phyloP scores from a whole-genome alignment of 35 echinoderm and acorn worm genomes.

The Antedon bifida region DNA sequence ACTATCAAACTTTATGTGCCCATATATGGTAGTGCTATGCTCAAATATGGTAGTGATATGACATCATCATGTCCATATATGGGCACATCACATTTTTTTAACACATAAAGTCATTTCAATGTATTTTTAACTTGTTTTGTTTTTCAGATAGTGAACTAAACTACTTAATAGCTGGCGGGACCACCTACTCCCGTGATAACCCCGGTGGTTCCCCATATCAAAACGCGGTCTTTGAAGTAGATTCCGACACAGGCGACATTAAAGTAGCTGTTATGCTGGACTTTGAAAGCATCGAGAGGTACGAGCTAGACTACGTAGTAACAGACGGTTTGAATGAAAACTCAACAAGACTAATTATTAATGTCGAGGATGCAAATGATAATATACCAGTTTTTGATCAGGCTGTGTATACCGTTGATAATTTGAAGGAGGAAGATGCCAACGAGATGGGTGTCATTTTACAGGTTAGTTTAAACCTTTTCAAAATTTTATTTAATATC shows the following conservation, averaged over 20 bases:
- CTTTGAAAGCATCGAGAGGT: constrained; percentile 37
- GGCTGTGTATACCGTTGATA: constrained; percentile 14
- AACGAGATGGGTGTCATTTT: constrained; percentile 21
- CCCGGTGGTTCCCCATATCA: neutral
- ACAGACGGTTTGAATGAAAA: constrained; percentile 55
- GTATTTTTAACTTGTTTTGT: neutral
- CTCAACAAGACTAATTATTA: constrained; percentile 29
- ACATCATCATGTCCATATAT: too few relatives aligned
- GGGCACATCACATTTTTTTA: too few relatives aligned
- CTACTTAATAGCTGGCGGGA: neutral
- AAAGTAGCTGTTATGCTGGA: constrained; percentile 48
- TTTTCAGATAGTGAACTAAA: neutral
- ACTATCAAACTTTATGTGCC: too few relatives aligned
- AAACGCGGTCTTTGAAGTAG: constrained; percentile 52
- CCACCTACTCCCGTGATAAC: too few relatives aligned
- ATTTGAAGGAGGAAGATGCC: constrained; percentile 22
- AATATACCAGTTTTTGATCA: constrained; percentile 43
- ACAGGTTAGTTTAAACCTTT: constrained; percentile 19
- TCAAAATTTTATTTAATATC: too few relatives aligned
- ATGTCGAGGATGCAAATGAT: constrained; percentile 61
- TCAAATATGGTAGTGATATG: too few relatives aligned
- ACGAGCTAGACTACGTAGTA: constrained; percentile 53
- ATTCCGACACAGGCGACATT: constrained; percentile 40
- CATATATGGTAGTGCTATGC: too few relatives aligned
- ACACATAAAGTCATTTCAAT: too few relatives aligned